phyloP scores from a whole-genome alignment of 1,140 invertebrate species.

The Periplaneta americana region DNA sequence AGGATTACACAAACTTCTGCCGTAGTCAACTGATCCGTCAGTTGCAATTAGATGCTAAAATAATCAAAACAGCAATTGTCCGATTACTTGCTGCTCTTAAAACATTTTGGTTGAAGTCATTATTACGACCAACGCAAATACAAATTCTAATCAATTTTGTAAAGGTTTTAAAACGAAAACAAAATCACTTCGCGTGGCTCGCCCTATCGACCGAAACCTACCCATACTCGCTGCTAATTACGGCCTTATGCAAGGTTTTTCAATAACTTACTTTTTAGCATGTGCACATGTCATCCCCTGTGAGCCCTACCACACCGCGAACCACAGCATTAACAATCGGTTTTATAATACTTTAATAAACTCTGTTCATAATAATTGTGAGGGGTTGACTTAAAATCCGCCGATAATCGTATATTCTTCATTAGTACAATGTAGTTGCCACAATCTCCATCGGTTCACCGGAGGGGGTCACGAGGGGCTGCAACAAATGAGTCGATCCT shows the following conservation, averaged over 20 bases:
- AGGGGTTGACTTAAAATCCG: background rate
- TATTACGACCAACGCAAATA: no score
- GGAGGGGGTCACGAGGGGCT: background rate
- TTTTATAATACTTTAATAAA: background rate
- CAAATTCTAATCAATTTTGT: no score
- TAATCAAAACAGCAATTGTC: no score
- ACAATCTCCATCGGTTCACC: background rate
- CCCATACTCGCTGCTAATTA: no score
- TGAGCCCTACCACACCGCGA: background rate
- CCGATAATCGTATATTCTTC: background rate
- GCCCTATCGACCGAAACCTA: no score
- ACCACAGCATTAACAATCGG: background rate
- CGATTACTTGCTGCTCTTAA: no score
- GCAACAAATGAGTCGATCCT: background rate
- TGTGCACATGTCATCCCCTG: background rate
- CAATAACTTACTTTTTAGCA: background rate
- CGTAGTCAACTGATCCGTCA: no score
- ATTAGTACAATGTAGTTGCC: background rate
- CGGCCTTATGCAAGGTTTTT: background rate
- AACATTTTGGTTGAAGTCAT: no score
- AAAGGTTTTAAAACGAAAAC: no score
- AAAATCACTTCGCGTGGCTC: no score
- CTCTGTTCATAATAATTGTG: background rate
- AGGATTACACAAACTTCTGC: no score
- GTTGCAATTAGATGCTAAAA: no score